phyloP scores from a whole-genome alignment of 1,140 invertebrate species.

The Grapholita molesta region DNA sequence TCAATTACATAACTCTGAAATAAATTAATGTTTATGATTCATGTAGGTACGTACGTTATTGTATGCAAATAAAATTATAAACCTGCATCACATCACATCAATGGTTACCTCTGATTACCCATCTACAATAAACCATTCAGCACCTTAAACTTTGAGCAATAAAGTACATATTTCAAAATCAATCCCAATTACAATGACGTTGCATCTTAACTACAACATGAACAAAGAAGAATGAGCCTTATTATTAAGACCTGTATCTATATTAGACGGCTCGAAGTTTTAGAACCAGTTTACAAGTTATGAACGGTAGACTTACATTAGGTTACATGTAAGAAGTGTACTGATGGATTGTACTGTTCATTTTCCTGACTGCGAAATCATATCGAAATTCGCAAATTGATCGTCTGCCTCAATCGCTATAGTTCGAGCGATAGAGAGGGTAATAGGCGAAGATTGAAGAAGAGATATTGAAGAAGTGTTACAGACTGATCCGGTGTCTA shows the following conservation, averaged over 20 bases:
- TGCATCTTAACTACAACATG: neutral
- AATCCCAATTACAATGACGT: neutral
- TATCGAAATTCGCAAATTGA: too few relatives aligned
- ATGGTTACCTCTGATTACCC: neutral
- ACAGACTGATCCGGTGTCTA: too few relatives aligned
- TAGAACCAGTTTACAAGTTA: neutral
- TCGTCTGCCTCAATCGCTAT: too few relatives aligned
- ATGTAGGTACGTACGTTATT: neutral
- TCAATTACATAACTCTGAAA: too few relatives aligned
- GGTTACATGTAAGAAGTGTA: neutral
- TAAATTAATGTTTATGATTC: neutral
- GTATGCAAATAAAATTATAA: neutral
- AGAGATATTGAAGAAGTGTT: too few relatives aligned
- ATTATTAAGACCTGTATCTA: neutral
- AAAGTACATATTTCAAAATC: neutral
- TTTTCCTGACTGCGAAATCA: too few relatives aligned
- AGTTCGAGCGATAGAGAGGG: too few relatives aligned
- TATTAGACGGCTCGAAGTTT: neutral
- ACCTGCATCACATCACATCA: neutral
- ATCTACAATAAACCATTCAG: neutral
- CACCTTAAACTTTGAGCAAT: neutral
- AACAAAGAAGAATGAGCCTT: neutral
- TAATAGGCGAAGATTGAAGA: too few relatives aligned
- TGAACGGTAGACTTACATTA: neutral
- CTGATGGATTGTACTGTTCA: neutral